Evolutionary conservation across 2,888 invertebrate species (phyloP).

Genomic region (Ennomos quercinarius): DNA sequence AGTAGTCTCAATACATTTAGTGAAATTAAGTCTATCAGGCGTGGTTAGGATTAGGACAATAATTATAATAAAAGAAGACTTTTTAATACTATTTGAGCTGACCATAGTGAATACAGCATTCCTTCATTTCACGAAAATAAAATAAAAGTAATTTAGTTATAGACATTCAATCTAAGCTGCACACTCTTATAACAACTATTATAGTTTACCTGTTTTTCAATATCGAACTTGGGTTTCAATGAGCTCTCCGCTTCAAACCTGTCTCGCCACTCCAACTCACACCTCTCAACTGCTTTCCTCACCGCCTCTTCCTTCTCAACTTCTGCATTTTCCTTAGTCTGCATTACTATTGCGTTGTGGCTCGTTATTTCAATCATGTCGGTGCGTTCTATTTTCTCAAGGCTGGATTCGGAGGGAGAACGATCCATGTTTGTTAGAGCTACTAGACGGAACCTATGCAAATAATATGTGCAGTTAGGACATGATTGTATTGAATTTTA

Average conservation of each 20-base stretch:
- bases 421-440: conserved; percentile 90
- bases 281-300: conserved; percentile 80
- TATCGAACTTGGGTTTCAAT: conserved; percentile 76
- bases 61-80: too few species aligned
- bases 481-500: background rate
- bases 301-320: conserved; percentile 85
- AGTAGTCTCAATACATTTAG: too few species aligned
- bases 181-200: too few species aligned
- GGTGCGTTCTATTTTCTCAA: conserved; percentile 90
- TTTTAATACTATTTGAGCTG: too few species aligned
- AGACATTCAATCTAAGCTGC: too few species aligned
- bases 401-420: conserved; percentile 91
- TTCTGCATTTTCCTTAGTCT: conserved; percentile 88
- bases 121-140: too few species aligned
- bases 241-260: conserved; percentile 66
- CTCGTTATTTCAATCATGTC: conserved; percentile 87
- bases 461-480: conserved; percentile 1
- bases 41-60: too few species aligned
- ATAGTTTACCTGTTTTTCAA: conserved; percentile 79
- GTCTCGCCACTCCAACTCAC: conserved; percentile 86
- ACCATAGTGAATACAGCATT: too few species aligned
- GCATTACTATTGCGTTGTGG: conserved; percentile 88
- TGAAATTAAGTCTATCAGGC: too few species aligned
- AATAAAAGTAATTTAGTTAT: too few species aligned
- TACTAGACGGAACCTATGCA: conserved; percentile 88